phyloP scores from a whole-genome alignment of 2,888 invertebrate genomes.

The Laothoe populi region DNA sequence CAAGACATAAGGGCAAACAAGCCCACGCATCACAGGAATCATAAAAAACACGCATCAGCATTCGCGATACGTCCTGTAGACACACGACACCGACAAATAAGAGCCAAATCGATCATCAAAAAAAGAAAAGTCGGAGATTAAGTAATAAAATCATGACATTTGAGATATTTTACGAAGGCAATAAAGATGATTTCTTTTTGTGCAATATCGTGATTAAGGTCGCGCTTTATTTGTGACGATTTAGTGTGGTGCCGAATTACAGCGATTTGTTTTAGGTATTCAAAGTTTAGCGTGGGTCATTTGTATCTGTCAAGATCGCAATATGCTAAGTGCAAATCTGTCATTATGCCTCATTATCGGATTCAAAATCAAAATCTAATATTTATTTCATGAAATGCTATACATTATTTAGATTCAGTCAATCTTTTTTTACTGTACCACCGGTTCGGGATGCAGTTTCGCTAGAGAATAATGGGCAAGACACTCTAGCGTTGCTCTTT shows the following conservation, averaged over 20 bases:
- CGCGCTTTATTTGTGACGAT: not conserved
- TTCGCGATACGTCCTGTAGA: not conserved
- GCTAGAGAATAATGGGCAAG: too few species aligned
- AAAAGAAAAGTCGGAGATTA: constrained; percentile 6
- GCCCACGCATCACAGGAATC: constrained; percentile 10
- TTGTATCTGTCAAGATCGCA: not conserved
- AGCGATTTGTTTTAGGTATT: not conserved
- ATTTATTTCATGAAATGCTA: too few species aligned
- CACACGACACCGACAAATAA: not conserved
- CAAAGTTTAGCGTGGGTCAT: not conserved
- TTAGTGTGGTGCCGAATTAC: not conserved
- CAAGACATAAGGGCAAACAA: not conserved
- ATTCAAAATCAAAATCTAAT: too few species aligned
- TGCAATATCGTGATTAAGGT: constrained; percentile 18
- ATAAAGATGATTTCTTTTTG: constrained; percentile 27
- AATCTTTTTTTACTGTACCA: too few species aligned
- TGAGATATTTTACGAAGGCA: constrained; percentile 22
- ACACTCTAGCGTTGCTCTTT: too few species aligned
- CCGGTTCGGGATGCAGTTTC: too few species aligned
- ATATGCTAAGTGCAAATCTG: not conserved
- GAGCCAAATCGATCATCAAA: constrained; percentile 5
- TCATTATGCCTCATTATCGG: too few species aligned
- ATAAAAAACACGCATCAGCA: constrained; percentile 18
- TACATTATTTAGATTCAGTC: too few species aligned
- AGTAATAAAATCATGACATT: constrained; percentile 26